Base-by-base conservation (phyloP, 2,113 vertebrate species). In the Mormyrus lacerda region DNA sequence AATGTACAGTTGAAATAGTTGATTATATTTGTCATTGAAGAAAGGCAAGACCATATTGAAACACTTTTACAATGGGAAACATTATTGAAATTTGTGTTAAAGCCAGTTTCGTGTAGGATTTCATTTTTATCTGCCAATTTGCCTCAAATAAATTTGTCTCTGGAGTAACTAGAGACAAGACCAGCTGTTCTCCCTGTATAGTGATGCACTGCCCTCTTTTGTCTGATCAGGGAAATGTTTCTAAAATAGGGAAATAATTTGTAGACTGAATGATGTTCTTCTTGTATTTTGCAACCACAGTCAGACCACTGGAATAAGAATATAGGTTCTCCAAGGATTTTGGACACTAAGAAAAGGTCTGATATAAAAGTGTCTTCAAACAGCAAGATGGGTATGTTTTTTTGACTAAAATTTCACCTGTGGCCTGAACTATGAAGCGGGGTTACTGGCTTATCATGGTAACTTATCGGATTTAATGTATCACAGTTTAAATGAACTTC, bases 351-450 rank as follows among this genome's bases (percentile, higher is more conserved):
- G 17, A 85, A 84, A 79, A 35, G 35, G 21, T 91, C 89, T 10
- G 90, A 17, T 91, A 91, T 91, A 65, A 91, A 94, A 27, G 45
- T 88, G 24, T 89, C 91, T 76, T 84, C 89, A 88, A 86, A 76
- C 39, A 91, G 87, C 90, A 93, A 88, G 91, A 91, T 91, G 89
- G 94, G 95, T 96, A 94, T 85, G 94, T 91, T 82, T 83, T 8
- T 82, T 91, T 86, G 31, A 6, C 7, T 53, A 31, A 69, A 69
- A 51, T 10, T 53, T 53, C 48, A 86, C 5, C 48, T 7, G 53
- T 55, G 5, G 19, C 53, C 53, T 15, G 19, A 6, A 55, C 53
- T 55, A 21, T 0, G 5, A 55, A 55, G 53, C 19, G 53, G 53
- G 53, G 53, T 55, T 55, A 55, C 53, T 55, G 53, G 19, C 19